Evolutionary conservation across 2,888 invertebrate genomes (phyloP).

Genomic region (Bombyx huttoni): DNA sequence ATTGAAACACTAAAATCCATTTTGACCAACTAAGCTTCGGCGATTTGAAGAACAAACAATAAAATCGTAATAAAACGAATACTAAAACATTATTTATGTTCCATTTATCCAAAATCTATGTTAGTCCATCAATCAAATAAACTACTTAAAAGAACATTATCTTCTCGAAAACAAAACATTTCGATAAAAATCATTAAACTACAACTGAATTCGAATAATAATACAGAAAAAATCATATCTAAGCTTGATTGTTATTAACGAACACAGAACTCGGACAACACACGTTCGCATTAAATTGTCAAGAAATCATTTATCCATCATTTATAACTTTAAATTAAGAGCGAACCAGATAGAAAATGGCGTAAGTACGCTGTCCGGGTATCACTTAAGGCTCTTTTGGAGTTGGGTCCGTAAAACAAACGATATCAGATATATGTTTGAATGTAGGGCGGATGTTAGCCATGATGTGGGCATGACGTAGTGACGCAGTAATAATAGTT

Average conservation of each 20-base stretch:
- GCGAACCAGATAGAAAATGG: slow-evolving; percentile 23
- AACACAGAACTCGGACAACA: slow-evolving; percentile 34
- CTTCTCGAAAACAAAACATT: slow-evolving; percentile 8
- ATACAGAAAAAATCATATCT: slow-evolving; percentile 28
- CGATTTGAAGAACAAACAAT: background rate
- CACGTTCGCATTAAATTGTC: slow-evolving; percentile 60
- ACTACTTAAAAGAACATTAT: slow-evolving; percentile 65
- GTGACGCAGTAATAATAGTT: slow-evolving; percentile 66
- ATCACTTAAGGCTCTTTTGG: slow-evolving; percentile 32
- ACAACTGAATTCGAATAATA: slow-evolving; percentile 23
- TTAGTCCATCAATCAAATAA: slow-evolving; percentile 54
- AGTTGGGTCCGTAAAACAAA: slow-evolving; percentile 30
- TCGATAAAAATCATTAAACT: slow-evolving; percentile 8
- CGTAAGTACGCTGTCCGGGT: slow-evolving; percentile 12
- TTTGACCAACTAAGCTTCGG: background rate
- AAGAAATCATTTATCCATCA: slow-evolving; percentile 50
- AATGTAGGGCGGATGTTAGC: slow-evolving; percentile 57
- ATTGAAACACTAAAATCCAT: background rate
- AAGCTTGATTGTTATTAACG: slow-evolving; percentile 54
- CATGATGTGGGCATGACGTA: slow-evolving; percentile 62
- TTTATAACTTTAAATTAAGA: slow-evolving; percentile 44
- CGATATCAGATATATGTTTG: slow-evolving; percentile 47
- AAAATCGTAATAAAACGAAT: background rate
- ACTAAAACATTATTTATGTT: background rate
- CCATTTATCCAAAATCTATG: background rate